Evolutionary conservation across 2,888 invertebrate genomes (phyloP).

Genomic region (Notodonta dromedarius): DNA sequence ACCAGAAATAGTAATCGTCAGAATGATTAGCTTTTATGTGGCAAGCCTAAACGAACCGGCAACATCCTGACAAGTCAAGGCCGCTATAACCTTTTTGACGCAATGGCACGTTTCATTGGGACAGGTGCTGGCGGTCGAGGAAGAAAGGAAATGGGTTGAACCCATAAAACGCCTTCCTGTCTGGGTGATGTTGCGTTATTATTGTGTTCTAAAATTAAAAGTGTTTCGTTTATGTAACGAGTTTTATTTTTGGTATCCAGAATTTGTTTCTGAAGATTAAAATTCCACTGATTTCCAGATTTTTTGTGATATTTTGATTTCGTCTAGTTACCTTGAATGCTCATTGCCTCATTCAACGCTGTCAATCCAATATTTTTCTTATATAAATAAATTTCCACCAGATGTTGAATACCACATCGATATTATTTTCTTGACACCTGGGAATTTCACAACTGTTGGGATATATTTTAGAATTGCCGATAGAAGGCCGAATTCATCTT

Average conservation of each 20-base stretch:
- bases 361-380: not conserved
- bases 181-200: slow-evolving; percentile 22
- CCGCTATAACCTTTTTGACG: slow-evolving; percentile 9
- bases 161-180: slow-evolving; percentile 24
- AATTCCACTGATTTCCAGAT: not conserved
- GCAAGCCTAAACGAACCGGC: not conserved
- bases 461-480: not conserved
- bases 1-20: not conserved
- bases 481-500: too few species aligned
- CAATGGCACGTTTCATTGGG: slow-evolving; percentile 13
- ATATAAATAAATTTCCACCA: not conserved
- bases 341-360: not conserved
- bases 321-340: not conserved
- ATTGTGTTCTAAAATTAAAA: slow-evolving; percentile 5
- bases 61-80: slow-evolving; percentile 9
- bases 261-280: not conserved
- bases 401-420: not conserved
- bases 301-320: not conserved
- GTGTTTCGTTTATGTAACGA: not conserved
- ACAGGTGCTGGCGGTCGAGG: slow-evolving; percentile 16
- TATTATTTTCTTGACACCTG: not conserved
- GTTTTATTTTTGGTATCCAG: not conserved
- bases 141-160: slow-evolving; percentile 25
- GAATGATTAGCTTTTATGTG: not conserved
- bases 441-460: not conserved